These are phyloP conservation scores for Bombus vancouverensis DNA, from an alignment of 1,140 invertebrate species.

Conservation along the genomic window DNA sequence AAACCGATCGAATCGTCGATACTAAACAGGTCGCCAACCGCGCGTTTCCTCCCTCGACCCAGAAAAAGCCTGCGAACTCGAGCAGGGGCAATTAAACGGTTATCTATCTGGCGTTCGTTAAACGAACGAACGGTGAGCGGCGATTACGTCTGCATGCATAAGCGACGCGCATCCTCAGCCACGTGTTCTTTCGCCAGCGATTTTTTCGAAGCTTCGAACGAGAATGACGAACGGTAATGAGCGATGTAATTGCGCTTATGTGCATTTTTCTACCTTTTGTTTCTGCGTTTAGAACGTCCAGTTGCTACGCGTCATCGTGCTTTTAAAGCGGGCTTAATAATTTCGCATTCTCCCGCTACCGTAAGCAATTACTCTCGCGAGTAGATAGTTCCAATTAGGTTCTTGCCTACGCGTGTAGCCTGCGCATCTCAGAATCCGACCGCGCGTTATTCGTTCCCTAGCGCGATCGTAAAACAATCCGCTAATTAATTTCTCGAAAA, in stretches of 20 bases:
- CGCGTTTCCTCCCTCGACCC: not conserved
- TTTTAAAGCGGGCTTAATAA: not conserved
- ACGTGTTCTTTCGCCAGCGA: not conserved
- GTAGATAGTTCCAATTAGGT: not conserved
- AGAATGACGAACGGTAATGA: not conserved
- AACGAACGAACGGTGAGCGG: not conserved
- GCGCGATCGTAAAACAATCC: not conserved
- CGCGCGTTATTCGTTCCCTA: too few species aligned
- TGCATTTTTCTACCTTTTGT: not conserved
- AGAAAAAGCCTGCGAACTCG: not conserved
- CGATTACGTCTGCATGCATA: conserved; percentile 1
- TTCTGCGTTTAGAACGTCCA: not conserved
- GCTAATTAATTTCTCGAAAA: conserved; percentile 1
- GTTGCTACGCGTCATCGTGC: not conserved
- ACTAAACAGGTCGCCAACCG: conserved; percentile 11
- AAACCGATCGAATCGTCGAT: conserved; percentile 43
- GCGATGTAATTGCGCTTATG: not conserved
- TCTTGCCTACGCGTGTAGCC: not conserved
- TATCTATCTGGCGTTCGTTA: conserved; percentile 11
- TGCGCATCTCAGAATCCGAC: not conserved
- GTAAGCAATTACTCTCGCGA: not conserved
- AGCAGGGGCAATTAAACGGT: conserved; percentile 27
- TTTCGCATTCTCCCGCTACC: not conserved
- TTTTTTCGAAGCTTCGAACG: not conserved
- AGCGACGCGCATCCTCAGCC: not conserved